Base-by-base conservation (phyloP, 2,113 vertebrate genomes). In the Mionectes macconnelli region DNA sequence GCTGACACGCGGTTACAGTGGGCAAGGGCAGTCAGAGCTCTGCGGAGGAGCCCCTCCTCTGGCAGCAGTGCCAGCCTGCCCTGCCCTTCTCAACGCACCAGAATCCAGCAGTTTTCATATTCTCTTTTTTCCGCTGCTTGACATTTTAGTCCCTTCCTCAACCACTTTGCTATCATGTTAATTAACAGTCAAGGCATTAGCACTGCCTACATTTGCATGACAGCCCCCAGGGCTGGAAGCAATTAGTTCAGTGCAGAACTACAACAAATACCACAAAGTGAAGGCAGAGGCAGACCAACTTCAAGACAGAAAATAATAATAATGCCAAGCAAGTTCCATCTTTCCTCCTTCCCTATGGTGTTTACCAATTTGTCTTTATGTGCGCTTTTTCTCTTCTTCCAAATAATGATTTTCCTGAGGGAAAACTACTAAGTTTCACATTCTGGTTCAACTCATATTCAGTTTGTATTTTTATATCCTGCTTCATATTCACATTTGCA, bases 161-260 rank as follows among this genome's bases (percentile, higher is more conserved):
- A 63, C 44, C 12, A 31, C 73, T 87, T 66, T 78, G 40, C 60
- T 64, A 52, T 70, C 72, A 53, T 5, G 11, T 86, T 96, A 96
- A 96, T 97, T 96, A 96, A 88, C 81, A 91, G 75, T 88, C 86
- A 93, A 96, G 86, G 42, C 88, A 92, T 96, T 90, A 95, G 37
- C 53, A 63, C 67, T 91, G 66, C 67, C 68, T 86, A 33, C 50
- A 84, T 89, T 90, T 94, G 91, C 56, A 74, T 84, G 88, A 84
- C 69, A 94, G 86, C 28, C 87, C 64, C 39, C 62, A 73, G 59
- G 90, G 84, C 78, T 73, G 35, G 53, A 70, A 94, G 78, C 72
- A 93, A 88, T 97, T 93, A 95, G 79, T 74, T 93, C 70, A 81
- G 66, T 44, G 83, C 55, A 95, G 70, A 93, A 10, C 67, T 85